Evolutionary conservation across 2,888 invertebrate genomes (phyloP).

Genomic region (Kryphioiulus occultus): DNA sequence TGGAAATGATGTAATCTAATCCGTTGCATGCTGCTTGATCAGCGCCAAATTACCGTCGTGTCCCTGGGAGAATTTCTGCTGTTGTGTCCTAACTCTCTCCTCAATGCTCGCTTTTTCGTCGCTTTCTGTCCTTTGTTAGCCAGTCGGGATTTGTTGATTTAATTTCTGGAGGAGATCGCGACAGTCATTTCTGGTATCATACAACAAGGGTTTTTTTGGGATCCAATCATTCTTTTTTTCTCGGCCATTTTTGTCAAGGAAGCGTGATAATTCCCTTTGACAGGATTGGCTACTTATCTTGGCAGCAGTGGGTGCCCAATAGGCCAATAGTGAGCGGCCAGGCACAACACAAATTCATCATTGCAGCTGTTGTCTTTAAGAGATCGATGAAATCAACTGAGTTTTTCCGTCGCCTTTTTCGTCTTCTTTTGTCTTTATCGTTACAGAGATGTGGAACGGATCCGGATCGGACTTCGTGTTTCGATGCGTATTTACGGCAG

Average conservation of each 20-base stretch:
- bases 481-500: constrained; percentile 25
- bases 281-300: constrained; percentile 45
- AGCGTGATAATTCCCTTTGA: constrained; percentile 44
- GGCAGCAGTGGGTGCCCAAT: constrained; percentile 27
- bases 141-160: constrained; percentile 39
- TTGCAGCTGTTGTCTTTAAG: constrained; percentile 46
- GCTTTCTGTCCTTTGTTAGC: background rate
- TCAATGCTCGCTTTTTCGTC: background rate
- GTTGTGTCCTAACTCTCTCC: background rate
- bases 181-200: constrained; percentile 37
- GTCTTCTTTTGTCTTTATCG: constrained; percentile 24
- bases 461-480: constrained; percentile 28
- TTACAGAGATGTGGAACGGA: constrained; percentile 41
- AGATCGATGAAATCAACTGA: constrained; percentile 43
- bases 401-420: background rate
- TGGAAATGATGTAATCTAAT: constrained; percentile 18
- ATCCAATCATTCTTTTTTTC: constrained; percentile 35
- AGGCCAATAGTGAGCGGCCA: constrained; percentile 12
- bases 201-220: constrained; percentile 21
- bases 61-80: background rate
- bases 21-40: background rate
- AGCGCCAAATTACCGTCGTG: background rate
- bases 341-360: constrained; percentile 42
- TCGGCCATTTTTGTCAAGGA: constrained; percentile 39
- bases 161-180: constrained; percentile 34